Base-by-base conservation (phyloP, 2,113 vertebrate species). In the Lepidiolamprologus cunningtoni region DNA sequence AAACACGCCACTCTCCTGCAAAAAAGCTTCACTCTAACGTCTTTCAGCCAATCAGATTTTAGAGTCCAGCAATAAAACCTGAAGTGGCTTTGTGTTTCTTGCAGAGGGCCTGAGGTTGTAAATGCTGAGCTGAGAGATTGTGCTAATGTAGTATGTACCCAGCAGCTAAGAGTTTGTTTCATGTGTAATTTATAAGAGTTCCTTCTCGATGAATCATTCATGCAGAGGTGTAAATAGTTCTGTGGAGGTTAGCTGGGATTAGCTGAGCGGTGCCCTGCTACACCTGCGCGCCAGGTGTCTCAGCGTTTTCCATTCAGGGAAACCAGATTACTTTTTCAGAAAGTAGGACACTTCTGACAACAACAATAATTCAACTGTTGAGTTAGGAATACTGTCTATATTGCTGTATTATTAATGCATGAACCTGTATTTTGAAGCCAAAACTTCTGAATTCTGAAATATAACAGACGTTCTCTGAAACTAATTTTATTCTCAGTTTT, bases 121-220 rank as follows among this genome's bases (percentile, higher is more conserved):
- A 50, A 76, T 47, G 21, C 42, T 31, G 71, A 8, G 10, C 73
- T 50, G 45, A 78, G 73, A 78, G 26, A 78, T 40, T 33, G 4
- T n/a, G 45, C 73, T 78, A 78, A 42, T 45, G 14, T 80, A 83
- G 78, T 84, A 61, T 28, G 86, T 85, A 54, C 54, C 81, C 82
- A 26, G 68, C 54, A 52, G 90, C 85, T 86, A 35, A 84, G 87
- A 57, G 80, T 86, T 82, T 80, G 71, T 71, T 40, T 73, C 89
- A 89, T 92, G 87, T 82, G 33, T 89, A 87, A 93, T 94, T 90
- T 37, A 91, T 47, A 10, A 61, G 88, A 61, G 37, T 9, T 84
- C 42, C 28, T 26, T 12, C 40, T 13, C 8, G 1, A 82, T 93
- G 17, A 92, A 92, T 90, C 31, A 86, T 92, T 91, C 40, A 94